These are phyloP conservation scores for Antrozous pallidus DNA, from an alignment of 2,797 vertebrate species.

Conservation along the genomic window DNA sequence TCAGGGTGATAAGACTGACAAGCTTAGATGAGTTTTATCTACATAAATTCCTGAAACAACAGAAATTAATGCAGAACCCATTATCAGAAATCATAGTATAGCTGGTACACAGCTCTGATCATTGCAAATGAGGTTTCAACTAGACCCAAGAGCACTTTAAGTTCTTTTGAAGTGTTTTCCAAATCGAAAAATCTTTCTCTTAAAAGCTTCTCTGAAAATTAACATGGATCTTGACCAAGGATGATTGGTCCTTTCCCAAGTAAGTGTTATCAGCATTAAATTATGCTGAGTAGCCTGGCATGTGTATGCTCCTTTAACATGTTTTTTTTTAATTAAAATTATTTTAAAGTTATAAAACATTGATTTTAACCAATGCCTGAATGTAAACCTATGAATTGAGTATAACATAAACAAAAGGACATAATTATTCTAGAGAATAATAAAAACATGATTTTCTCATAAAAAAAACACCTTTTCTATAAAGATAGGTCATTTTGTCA, in stretches of 20 bases:
- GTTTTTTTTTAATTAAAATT: slow-evolving; percentile 35
- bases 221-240: slow-evolving; percentile 68
- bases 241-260: slow-evolving; percentile 45
- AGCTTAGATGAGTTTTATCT: slow-evolving; percentile 67
- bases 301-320: neutral
- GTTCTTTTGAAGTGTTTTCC: slow-evolving; percentile 66
- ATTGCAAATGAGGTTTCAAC: slow-evolving; percentile 75
- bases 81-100: slow-evolving; percentile 72
- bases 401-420: neutral
- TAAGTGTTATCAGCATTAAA: neutral
- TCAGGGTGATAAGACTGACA: slow-evolving; percentile 65
- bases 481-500: slow-evolving; percentile 24
- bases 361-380: neutral
- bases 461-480: neutral
- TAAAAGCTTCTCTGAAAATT: slow-evolving; percentile 75
- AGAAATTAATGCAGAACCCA: slow-evolving; percentile 68
- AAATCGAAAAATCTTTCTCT: slow-evolving; percentile 70
- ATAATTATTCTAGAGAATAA: neutral
- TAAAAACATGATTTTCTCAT: neutral
- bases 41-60: slow-evolving; percentile 66
- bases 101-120: slow-evolving; percentile 68
- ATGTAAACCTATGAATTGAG: neutral
- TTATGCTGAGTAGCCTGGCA: neutral
- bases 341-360: neutral
- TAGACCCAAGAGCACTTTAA: slow-evolving; percentile 68